A percentile compares a stretch with the other conserved stretches of the same genome.
These are phyloP conservation scores for Cheilosia impressa DNA, from an alignment of 2,888 invertebrate species.

Conservation along the genomic window DNA sequence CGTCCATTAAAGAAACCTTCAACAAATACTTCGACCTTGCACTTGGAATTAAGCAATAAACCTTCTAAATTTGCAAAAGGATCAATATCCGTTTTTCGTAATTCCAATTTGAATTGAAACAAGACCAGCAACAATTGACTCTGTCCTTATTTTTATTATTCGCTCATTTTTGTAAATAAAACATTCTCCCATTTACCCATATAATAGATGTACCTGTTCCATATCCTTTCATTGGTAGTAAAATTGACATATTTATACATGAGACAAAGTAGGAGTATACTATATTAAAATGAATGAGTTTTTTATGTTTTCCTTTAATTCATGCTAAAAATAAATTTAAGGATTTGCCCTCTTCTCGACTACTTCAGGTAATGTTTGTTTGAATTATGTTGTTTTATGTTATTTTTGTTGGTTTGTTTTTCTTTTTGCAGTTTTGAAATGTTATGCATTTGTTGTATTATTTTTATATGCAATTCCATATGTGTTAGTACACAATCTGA, in stretches of 20 bases:
- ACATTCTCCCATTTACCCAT: slow-evolving; percentile 13
- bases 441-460: slow-evolving; percentile 80
- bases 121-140: background rate
- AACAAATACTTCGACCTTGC: too few species aligned
- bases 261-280: slow-evolving; percentile 64
- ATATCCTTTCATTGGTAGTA: slow-evolving; percentile 47
- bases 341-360: slow-evolving; percentile 88
- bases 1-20: too few species aligned
- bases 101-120: background rate
- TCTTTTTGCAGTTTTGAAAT: slow-evolving; percentile 67
- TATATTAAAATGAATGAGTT: slow-evolving; percentile 76
- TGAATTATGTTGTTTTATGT: slow-evolving; percentile 65
- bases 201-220: slow-evolving; percentile 22
- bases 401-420: slow-evolving; percentile 49
- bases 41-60: too few species aligned
- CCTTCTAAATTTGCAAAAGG: too few species aligned
- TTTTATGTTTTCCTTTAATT: slow-evolving; percentile 78
- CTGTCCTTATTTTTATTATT: slow-evolving; percentile 8
- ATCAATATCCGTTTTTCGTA: too few species aligned
- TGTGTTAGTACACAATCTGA: slow-evolving; percentile 42
- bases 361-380: slow-evolving; percentile 86
- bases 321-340: slow-evolving; percentile 81
- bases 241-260: slow-evolving; percentile 37
- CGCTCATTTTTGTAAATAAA: slow-evolving; percentile 7
- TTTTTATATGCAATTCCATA: slow-evolving; percentile 42